Conservation (phyloP, 1,140 invertebrate genomes). For the silkworm (Bombyx mori) region ASM3026992v2 NC_085129.1:6986001-6986500, state of each 20-base stretch:
- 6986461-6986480: background rate
- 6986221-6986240: slow-evolving; percentile 6
- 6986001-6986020: background rate
- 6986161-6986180: too few species aligned
- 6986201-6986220: slow-evolving; percentile 10
- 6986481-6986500: slow-evolving; percentile 29
- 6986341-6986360: slow-evolving; percentile 68
- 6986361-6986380: slow-evolving; percentile 69
- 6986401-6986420: slow-evolving; percentile 52
- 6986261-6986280: slow-evolving; percentile 56
- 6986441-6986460: slow-evolving; percentile 19
- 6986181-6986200: slow-evolving; percentile 3
- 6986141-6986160: too few species aligned
- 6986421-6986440: slow-evolving; percentile 66
- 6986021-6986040: background rate
- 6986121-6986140: background rate
- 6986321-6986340: slow-evolving; percentile 36
- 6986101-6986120: too few species aligned
- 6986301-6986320: slow-evolving; percentile 51
- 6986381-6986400: slow-evolving; percentile 54
- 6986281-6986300: slow-evolving; percentile 33
- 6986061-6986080: background rate
- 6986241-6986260: slow-evolving; percentile 33
- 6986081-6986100: background rate
- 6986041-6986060: background rate